Evolutionary conservation across 2,113 vertebrate species (phyloP).

Genomic region (Semnornis frantzii): DNA sequence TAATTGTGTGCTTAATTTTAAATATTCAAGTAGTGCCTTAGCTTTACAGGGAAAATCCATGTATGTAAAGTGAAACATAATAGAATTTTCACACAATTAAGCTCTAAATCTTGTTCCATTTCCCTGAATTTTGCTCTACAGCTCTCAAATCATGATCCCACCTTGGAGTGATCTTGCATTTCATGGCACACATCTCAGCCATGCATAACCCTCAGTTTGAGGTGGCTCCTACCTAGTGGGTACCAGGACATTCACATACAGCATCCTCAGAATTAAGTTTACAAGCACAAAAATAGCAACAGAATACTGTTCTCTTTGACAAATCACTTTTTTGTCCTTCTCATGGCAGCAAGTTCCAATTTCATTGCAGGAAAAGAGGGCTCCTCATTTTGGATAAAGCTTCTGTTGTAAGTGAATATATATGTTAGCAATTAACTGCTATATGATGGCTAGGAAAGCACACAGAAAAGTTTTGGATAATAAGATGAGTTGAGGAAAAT

Average conservation of each 20-base stretch:
- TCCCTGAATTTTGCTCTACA: not conserved
- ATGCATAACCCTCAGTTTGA: not conserved
- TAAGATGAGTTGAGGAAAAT: not conserved
- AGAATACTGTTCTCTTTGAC: not conserved
- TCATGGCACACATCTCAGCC: not conserved
- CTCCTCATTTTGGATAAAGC: not conserved
- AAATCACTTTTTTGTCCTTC: not conserved
- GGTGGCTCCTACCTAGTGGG: accelerated
- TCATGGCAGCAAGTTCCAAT: not conserved
- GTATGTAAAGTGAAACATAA: not conserved
- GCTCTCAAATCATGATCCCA: not conserved
- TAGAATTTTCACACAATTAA: not conserved
- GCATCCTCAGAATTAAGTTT: not conserved
- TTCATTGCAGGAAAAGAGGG: not conserved
- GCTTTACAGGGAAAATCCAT: not conserved
- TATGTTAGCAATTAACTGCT: conserved; percentile 4
- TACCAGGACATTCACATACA: not conserved
- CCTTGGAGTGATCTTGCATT: not conserved
- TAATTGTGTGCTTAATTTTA: conserved; percentile 32
- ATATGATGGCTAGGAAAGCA: not conserved
- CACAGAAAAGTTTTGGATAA: not conserved
- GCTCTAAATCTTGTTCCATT: not conserved
- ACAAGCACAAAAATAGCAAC: not conserved
- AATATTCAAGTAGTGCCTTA: not conserved
- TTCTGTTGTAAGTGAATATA: not conserved